Evolutionary conservation across 2,888 invertebrate species (phyloP).

Genomic region (Eurois occulta): DNA sequence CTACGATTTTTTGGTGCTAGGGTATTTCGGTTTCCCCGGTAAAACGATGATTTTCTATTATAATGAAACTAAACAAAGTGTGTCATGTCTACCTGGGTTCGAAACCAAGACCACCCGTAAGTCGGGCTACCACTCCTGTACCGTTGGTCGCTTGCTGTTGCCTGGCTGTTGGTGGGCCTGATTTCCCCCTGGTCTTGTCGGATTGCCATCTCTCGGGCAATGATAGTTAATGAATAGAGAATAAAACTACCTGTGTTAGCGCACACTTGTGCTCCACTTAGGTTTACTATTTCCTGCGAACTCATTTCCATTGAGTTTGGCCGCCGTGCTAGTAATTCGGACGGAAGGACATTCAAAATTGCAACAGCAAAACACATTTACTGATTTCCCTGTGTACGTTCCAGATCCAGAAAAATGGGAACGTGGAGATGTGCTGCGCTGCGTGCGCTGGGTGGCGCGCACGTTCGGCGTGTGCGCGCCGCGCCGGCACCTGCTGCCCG

Average conservation of each 20-base stretch:
- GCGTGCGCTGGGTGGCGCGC: constrained; percentile 89
- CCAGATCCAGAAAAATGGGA: constrained; percentile 90
- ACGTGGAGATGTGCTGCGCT: constrained; percentile 86
- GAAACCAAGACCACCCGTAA: background rate
- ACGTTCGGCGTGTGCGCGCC: constrained; percentile 87
- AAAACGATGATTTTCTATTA: background rate
- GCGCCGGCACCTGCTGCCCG: constrained; percentile 86
- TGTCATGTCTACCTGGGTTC: background rate
- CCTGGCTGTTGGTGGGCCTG: too few relatives aligned
- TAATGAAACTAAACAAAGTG: background rate
- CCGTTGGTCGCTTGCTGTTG: background rate
- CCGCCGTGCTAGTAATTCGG: background rate
- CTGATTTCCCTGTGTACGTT: background rate
- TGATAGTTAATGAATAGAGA: background rate
- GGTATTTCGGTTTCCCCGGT: background rate
- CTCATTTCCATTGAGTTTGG: background rate
- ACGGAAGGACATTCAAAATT: background rate
- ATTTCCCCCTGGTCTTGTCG: background rate
- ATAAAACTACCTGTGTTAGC: background rate
- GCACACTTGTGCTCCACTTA: background rate
- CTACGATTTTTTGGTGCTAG: background rate
- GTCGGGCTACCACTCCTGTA: background rate
- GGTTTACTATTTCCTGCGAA: background rate
- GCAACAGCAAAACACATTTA: background rate
- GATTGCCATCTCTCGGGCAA: background rate